A percentile compares a stretch with the other conserved stretches of the same genome.
Evolutionary conservation across 2,113 vertebrate genomes (phyloP).

Genomic region (Pycnonotus jocosus): DNA sequence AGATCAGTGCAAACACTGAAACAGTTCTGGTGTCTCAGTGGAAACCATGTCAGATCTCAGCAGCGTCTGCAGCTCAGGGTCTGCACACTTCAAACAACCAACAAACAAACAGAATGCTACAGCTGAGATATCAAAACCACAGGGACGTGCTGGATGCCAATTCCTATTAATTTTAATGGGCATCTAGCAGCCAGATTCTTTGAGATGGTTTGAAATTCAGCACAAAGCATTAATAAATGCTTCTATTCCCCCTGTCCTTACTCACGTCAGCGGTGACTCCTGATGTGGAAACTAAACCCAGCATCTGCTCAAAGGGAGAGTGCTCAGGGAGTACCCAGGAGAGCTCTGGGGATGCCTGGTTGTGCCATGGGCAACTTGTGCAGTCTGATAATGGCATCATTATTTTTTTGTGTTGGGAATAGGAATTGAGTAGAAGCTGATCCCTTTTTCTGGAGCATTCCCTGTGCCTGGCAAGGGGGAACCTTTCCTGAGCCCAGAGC

Average conservation of each 20-base stretch:
- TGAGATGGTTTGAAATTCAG: neutral
- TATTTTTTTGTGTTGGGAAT: neutral
- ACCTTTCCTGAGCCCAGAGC: neutral
- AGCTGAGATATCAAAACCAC: slow-evolving; percentile 13
- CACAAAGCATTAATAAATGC: slow-evolving; percentile 3
- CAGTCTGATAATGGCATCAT: neutral
- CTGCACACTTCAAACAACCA: neutral
- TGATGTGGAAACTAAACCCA: neutral
- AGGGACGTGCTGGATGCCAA: neutral
- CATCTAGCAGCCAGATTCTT: neutral
- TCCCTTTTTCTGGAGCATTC: neutral
- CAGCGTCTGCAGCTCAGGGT: neutral
- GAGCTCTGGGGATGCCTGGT: neutral
- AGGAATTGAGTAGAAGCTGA: neutral
- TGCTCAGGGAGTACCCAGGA: neutral
- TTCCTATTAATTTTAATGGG: slow-evolving; percentile 37
- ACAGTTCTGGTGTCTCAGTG: neutral
- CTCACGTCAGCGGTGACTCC: neutral
- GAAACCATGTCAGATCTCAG: neutral
- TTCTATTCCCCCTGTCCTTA: neutral
- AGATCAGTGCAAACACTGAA: neutral
- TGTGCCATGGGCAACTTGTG: neutral
- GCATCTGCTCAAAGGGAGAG: neutral
- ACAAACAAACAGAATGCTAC: neutral
- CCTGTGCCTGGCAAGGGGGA: neutral